Conservation (phyloP, 2,113 vertebrate genomes). For the Aramus guarauna region DNA sequence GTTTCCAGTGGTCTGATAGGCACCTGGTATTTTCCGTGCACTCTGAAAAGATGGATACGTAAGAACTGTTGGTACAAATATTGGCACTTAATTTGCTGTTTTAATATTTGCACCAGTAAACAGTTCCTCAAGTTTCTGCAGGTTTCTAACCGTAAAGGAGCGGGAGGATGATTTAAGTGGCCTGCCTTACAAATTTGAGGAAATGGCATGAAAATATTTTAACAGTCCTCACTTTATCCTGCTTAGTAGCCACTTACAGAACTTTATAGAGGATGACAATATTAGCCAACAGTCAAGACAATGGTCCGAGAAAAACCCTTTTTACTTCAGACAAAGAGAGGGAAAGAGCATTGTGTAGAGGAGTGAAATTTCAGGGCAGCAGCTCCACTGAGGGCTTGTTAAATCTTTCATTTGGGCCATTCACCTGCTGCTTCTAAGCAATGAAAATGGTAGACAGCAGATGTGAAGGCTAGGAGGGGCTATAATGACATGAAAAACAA, state of each 20-base stretch:
- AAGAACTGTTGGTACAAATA: background rate
- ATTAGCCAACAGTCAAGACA: slow-evolving; percentile 15
- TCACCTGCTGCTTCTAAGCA: slow-evolving; percentile 70
- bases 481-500: slow-evolving; percentile 61
- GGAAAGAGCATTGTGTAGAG: slow-evolving; percentile 8
- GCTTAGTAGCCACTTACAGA: background rate
- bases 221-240: background rate
- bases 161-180: background rate
- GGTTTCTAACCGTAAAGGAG: background rate
- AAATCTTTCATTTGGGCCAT: slow-evolving; percentile 68
- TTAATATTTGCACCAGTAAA: background rate
- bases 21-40: background rate
- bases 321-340: slow-evolving; percentile 32
- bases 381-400: slow-evolving; percentile 61
- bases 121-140: background rate
- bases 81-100: background rate
- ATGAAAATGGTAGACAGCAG: slow-evolving; percentile 67
- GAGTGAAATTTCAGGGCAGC: slow-evolving; percentile 52
- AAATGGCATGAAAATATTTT: slow-evolving; percentile 38
- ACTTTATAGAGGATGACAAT: background rate
- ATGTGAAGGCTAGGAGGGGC: slow-evolving; percentile 69
- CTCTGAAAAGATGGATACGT: background rate
- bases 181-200: background rate
- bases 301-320: background rate
- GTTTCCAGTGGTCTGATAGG: background rate